Base-by-base conservation (phyloP, 1,140 invertebrate species). In the Zaprionus davidi region DNA sequence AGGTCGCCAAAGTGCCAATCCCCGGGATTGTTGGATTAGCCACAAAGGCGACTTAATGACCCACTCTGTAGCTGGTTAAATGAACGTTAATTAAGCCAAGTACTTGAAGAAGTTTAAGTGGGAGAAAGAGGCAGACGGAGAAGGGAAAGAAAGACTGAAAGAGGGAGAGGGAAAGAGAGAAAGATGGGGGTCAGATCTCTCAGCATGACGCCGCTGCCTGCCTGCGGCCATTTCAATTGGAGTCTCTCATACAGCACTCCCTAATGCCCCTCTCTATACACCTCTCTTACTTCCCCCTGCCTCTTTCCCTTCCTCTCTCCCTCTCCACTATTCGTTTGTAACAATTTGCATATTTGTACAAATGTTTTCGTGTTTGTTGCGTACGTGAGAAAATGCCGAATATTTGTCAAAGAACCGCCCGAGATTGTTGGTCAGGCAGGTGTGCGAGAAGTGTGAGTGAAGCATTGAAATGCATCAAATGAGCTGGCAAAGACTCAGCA, bases 391-490 rank as follows among this genome's bases (percentile, higher is more conserved):
- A 73, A 84, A 87, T 87, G 84, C 58, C 55, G 59, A 65, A 76
- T 71, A 74, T 58, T 68, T 46, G 62, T 68, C 51, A 68, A 67
- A 79, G 57, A 82, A 72, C 55, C 51, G 31, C 26, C 13, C n/a
- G 44, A 41, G 31, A 63, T 63, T 62, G 13, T 51, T 1, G 13
- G 28, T 51, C 26, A 12, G 46, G 46, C 59, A 20, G 24, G 26
- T 34, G 64, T 24, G 56, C 34, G n/a, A 51, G 62, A 65, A 58
- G 63, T 38, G 68, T 70, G 38, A 53, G 70, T 13, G 49, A 28
- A 36, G 13, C 83, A 86, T 87, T 86, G 66, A 86, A 87, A 87
- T 87, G 83, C 82, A 86, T 53, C 79, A 69, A 82, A 85, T 75
- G 70, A 79, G 69, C 79, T 82, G 69, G 62, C 60, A 64, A 78